Percentiles rank a stretch among this genome's conserved stretches.
Evolutionary conservation across 2,113 vertebrate genomes (phyloP).

Genomic region (Chrysochloris asiatica): DNA sequence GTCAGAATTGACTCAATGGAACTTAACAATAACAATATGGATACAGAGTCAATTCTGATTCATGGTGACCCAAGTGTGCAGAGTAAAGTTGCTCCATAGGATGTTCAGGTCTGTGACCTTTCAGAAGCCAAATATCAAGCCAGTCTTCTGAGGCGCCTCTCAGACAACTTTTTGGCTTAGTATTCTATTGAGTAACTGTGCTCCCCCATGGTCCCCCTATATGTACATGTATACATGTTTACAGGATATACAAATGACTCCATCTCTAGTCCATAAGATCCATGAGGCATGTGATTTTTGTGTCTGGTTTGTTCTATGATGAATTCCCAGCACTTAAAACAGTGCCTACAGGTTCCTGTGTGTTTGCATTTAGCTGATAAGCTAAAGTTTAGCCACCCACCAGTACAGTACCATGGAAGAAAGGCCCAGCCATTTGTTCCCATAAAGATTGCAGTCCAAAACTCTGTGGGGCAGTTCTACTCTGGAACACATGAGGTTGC

Average conservation of each 20-base stretch:
- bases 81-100: background rate
- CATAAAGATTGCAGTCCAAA: background rate
- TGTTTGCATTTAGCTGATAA: background rate
- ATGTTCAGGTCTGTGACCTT: background rate
- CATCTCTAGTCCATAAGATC: background rate
- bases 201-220: background rate
- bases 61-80: background rate
- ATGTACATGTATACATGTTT: too few relatives aligned
- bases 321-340: background rate
- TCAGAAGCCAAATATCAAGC: background rate
- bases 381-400: background rate
- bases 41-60: background rate
- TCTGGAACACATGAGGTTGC: background rate
- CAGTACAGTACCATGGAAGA: background rate
- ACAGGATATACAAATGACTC: background rate
- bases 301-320: conserved; percentile 6
- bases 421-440: background rate
- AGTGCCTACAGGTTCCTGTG: background rate
- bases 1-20: too few relatives aligned
- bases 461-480: background rate
- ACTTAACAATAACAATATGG: too few relatives aligned
- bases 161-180: background rate
- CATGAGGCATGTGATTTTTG: too few relatives aligned
- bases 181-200: background rate
- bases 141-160: background rate